Evolutionary conservation across 2,797 vertebrate genomes (phyloP), one percentile per base, ranked within the genome.

Genomic region (Gorsachius magnificus): DNA sequence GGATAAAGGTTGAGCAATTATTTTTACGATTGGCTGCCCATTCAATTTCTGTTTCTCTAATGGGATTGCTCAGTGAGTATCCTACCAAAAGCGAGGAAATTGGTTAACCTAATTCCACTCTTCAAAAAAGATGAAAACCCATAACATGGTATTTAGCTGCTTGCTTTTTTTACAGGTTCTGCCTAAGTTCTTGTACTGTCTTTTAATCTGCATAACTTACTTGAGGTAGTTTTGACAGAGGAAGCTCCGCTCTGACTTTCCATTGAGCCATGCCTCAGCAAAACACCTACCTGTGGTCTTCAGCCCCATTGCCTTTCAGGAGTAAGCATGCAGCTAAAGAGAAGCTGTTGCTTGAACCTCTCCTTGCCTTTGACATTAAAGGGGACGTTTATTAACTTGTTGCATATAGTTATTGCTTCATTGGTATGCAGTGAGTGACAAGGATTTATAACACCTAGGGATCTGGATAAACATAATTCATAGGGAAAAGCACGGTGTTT

Each of bases 21-120:
- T 95, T 96, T 97, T 95, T 95, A 93, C 43, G 6, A 95, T 2
- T 92, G 93, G 86, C 91, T 96, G 89, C 95, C 91, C 90, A 89
- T 95, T 95, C 92, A 89, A 95, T 96, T 96, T 97, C 92, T 92
- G 5, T 89, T 88, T 83, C 86, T 90, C 75, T 96, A 96, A 94
- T 82, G 83, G 83, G 92, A 83, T 95, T 95, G 94, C 69, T 96
- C 94, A 87, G 83, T 29, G 78, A 87, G 11, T 86, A 54, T 72
- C 89, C 83, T 41, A 86, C 64, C 54, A 90, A 93, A 93, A 91
- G 63, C 0, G 0, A 1, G 0, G 91, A 93, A 96, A 96, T 79
- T 56, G 83, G 82, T 35, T 92, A 89, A 71, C 77, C 69, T 95
- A 94, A 96, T 97, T 95, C 91, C 31, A 36, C 41, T 69, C 70